A percentile compares a stretch with the other conserved stretches of the same genome.
Conservation (phyloP, 2,797 vertebrate species). For the Mus minutoides region DNA sequence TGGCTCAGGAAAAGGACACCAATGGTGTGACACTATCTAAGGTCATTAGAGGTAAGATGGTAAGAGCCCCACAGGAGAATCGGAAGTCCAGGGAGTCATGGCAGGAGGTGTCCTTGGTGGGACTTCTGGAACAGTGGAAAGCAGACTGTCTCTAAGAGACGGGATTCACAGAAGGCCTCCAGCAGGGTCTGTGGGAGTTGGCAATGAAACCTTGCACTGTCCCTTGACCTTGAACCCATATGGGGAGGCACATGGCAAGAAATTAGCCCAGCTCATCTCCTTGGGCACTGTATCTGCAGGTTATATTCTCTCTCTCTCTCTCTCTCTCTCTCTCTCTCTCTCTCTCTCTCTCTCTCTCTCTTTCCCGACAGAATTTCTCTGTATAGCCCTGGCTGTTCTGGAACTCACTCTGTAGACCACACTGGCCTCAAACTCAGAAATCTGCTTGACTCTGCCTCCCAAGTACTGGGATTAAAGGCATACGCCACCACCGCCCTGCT, state of each 20-base stretch:
- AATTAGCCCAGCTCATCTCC: not conserved
- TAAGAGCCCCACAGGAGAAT: accelerated
- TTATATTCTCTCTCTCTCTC: not conserved
- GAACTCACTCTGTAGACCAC: no score
- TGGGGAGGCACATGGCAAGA: not conserved
- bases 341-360: no score
- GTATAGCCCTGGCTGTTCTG: no score
- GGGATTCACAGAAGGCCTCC: not conserved
- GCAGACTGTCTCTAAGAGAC: not conserved
- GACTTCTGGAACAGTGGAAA: not conserved
- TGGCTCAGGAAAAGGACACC: accelerated
- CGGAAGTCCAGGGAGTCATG: accelerated
- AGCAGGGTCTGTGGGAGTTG: not conserved
- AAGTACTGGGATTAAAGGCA: no score
- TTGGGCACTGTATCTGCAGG: not conserved
- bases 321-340: no score
- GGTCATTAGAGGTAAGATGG: not conserved
- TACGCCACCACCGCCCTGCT: no score
- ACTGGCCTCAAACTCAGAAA: no score
- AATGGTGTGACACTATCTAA: accelerated
- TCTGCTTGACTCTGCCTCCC: no score
- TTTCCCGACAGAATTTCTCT: no score
- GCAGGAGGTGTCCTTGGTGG: not conserved
- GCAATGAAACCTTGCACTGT: not conserved
- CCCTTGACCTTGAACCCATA: not conserved